These are phyloP conservation scores for Trichogramma evanescens DNA, from an alignment of 2,888 invertebrate species.

Conservation along the genomic window DNA sequence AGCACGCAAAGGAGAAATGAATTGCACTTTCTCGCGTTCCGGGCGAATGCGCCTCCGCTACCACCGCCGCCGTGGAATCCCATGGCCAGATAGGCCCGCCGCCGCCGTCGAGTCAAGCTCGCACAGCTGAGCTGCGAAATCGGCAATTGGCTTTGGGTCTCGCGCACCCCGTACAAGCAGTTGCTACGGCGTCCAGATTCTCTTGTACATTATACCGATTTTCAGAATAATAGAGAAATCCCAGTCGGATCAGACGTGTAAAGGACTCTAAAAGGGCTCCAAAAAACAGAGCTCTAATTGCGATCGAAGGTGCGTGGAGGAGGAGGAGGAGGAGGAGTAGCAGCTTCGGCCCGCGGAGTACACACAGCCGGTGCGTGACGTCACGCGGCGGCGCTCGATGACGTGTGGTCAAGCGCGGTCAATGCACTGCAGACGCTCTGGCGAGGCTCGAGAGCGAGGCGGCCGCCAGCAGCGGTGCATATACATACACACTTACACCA, in stretches of 20 bases:
- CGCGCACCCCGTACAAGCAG: too few relatives aligned
- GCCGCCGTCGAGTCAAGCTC: too few relatives aligned
- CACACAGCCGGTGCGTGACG: constrained; percentile 35
- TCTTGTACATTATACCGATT: too few relatives aligned
- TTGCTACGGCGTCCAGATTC: too few relatives aligned
- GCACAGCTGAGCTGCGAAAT: too few relatives aligned
- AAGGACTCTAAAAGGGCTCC: too few relatives aligned
- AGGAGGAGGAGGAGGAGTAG: constrained; percentile 30
- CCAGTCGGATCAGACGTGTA: too few relatives aligned
- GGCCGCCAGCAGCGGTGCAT: background rate
- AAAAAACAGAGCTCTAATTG: background rate
- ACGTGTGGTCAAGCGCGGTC: constrained; percentile 49
- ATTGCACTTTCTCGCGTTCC: constrained; percentile 17
- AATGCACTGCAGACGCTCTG: constrained; percentile 41
- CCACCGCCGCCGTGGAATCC: too few relatives aligned
- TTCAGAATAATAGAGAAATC: too few relatives aligned
- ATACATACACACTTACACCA: background rate
- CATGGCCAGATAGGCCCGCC: too few relatives aligned
- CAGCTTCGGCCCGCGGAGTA: constrained; percentile 22
- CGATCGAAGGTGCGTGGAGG: constrained; percentile 25
- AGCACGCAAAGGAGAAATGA: too few relatives aligned
- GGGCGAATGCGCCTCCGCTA: constrained; percentile 3
- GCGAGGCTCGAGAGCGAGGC: constrained; percentile 9
- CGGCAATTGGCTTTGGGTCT: too few relatives aligned
- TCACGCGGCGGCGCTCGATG: constrained; percentile 42